A percentile compares a stretch with the other conserved stretches of the same genome.
Conservation (phyloP, 1,140 invertebrate genomes). For the Pinna nobilis region DNA sequence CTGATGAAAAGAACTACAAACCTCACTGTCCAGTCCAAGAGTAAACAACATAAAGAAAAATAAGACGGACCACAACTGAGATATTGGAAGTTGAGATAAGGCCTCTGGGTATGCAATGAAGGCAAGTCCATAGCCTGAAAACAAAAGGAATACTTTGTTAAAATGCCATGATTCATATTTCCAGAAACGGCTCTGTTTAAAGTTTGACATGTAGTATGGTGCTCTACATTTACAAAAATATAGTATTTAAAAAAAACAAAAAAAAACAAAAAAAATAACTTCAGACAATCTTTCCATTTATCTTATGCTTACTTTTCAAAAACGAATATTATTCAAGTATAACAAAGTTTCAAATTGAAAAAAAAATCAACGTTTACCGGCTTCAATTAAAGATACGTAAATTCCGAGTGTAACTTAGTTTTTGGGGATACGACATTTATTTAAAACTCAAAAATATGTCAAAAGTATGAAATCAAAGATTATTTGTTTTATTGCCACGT, state of each 20-base stretch:
- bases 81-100: slow-evolving; percentile 84
- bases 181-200: neutral
- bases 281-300: neutral
- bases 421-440: no score
- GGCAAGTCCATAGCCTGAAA: slow-evolving; percentile 85
- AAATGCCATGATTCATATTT: neutral
- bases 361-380: no score
- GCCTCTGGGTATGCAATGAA: slow-evolving; percentile 92
- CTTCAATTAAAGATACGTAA: no score
- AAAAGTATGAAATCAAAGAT: no score
- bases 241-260: neutral
- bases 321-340: neutral
- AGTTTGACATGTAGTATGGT: no score
- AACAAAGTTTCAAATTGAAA: neutral
- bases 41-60: slow-evolving; percentile 96
- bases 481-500: no score
- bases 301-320: neutral
- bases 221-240: neutral
- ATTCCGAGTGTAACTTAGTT: no score
- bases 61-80: slow-evolving; percentile 88
- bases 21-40: slow-evolving; percentile 91
- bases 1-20: no score
- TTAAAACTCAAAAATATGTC: neutral
- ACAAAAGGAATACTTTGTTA: neutral
- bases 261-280: neutral